A percentile compares a stretch with the other conserved stretches of the same genome.
Evolutionary conservation across 2,113 vertebrate species (phyloP).

Genomic region (Gambusia affinis): DNA sequence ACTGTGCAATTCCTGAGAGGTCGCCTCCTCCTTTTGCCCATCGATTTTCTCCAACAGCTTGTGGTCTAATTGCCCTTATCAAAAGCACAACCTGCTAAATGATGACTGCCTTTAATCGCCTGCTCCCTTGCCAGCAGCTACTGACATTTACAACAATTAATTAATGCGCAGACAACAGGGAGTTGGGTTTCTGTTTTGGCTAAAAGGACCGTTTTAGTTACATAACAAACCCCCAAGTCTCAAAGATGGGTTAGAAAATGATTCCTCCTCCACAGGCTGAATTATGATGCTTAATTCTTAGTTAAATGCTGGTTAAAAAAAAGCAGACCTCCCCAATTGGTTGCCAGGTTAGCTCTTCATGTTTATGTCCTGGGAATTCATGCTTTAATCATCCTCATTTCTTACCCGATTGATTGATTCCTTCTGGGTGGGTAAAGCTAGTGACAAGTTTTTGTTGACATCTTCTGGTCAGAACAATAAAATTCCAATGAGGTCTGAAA

Average conservation of each 20-base stretch:
- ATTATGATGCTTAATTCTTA: not conserved
- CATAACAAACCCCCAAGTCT: constrained; percentile 10
- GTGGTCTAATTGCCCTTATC: constrained; percentile 81
- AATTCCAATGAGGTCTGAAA: no score
- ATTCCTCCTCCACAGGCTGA: constrained; percentile 17
- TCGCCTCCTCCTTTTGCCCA: constrained; percentile 39
- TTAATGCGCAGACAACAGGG: constrained; percentile 68
- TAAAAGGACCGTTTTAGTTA: constrained; percentile 37
- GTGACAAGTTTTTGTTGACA: no score
- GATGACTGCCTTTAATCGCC: constrained; percentile 70
- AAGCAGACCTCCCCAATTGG: not conserved
- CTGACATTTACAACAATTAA: constrained; percentile 80
- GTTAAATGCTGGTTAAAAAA: not conserved
- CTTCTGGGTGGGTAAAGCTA: not conserved
- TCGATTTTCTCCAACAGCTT: constrained; percentile 75
- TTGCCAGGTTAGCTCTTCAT: not conserved
- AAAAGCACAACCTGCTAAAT: constrained; percentile 76
- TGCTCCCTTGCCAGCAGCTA: constrained; percentile 63
- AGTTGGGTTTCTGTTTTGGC: constrained; percentile 39
- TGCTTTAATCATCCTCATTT: not conserved
- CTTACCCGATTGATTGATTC: no score
- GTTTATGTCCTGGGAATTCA: not conserved
- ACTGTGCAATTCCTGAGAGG: constrained; percentile 23
- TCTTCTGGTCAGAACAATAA: no score
- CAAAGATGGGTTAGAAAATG: not conserved